These are phyloP conservation scores for Tragulus kanchil DNA, from an alignment of 2,113 vertebrate genomes.

Conservation along the genomic window DNA sequence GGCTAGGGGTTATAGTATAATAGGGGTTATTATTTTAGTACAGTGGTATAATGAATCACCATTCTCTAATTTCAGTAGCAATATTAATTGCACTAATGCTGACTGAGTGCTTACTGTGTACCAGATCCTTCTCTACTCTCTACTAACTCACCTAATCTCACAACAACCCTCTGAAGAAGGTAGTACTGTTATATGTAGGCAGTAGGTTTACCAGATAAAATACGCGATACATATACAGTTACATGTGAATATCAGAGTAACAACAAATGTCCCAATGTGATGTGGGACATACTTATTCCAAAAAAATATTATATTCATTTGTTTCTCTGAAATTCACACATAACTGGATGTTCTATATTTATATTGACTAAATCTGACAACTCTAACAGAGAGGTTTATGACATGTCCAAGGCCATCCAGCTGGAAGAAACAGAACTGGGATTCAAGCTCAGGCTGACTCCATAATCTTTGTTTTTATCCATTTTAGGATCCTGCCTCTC, in stretches of 20 bases:
- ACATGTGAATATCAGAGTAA: constrained; percentile 55
- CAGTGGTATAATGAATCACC: neutral
- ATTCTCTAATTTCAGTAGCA: neutral
- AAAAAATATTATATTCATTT: neutral
- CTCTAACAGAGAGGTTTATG: neutral
- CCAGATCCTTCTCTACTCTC: neutral
- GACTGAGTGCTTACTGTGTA: neutral
- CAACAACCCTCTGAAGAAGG: neutral
- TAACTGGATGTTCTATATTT: neutral
- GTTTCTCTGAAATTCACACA: constrained; percentile 20
- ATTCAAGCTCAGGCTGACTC: neutral
- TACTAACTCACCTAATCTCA: neutral
- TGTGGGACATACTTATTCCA: neutral
- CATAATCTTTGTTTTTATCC: neutral
- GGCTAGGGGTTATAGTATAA: neutral
- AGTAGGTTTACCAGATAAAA: neutral
- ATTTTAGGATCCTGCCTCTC: neutral
- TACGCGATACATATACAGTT: neutral
- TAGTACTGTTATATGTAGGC: neutral
- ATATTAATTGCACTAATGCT: neutral
- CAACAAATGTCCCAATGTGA: neutral
- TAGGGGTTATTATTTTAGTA: neutral
- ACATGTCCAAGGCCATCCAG: neutral
- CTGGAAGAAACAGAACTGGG: neutral
- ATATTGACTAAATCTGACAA: constrained; percentile 21